These are phyloP conservation scores for Phalacrocorax brasilianus DNA, from an alignment of 2,113 vertebrate genomes.

Conservation along the genomic window DNA sequence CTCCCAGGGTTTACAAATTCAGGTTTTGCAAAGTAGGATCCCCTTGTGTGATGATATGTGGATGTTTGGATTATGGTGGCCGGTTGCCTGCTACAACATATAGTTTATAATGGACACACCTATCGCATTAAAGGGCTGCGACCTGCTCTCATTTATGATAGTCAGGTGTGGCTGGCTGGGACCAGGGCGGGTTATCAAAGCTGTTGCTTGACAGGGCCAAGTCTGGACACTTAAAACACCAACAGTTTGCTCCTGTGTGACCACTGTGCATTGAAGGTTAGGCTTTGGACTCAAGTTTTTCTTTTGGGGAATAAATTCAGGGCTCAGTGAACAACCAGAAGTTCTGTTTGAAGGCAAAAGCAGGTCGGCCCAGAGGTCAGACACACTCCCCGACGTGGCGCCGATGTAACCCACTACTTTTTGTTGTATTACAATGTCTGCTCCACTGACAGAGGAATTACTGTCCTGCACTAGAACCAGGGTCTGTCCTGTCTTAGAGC, in stretches of 20 bases:
- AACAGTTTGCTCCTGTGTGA: not conserved
- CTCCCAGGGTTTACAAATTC: not conserved
- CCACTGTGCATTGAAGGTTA: not conserved
- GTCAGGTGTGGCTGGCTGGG: not conserved
- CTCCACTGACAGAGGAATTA: not conserved
- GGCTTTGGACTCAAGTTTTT: not conserved
- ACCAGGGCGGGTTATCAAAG: not conserved
- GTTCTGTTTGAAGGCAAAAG: not conserved
- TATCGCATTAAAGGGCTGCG: not conserved
- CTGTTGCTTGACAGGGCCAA: not conserved
- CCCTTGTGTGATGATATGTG: not conserved
- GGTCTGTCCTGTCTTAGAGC: rapidly evolving
- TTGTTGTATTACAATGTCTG: not conserved
- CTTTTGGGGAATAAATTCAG: not conserved
- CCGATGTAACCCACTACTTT: not conserved
- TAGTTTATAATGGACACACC: not conserved
- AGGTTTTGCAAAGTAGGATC: not conserved
- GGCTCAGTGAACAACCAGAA: not conserved
- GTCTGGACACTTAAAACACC: not conserved
- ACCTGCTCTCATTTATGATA: not conserved
- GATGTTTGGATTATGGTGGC: not conserved
- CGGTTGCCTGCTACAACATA: not conserved
- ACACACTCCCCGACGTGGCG: rapidly evolving
- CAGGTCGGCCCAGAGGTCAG: not conserved
- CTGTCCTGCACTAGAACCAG: not conserved